A percentile compares a stretch with the other conserved stretches of the same genome.
phyloP scores from a whole-genome alignment of 2,888 invertebrate species.

The Candidula unifasciata region DNA sequence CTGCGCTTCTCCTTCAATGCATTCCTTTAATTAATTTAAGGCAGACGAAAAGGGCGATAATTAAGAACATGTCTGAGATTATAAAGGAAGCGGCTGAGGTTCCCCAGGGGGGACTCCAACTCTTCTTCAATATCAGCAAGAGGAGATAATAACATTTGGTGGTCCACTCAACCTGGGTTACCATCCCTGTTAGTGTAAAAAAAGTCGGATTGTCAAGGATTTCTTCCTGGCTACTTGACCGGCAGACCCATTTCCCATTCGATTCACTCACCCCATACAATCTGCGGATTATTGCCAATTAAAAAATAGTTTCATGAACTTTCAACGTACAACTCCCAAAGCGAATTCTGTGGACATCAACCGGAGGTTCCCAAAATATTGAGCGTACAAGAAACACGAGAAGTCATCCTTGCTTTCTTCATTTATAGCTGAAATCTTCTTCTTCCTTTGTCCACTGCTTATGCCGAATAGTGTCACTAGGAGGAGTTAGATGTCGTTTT shows the following conservation, averaged over 20 bases:
- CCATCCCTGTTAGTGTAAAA: neutral
- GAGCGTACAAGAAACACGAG: no score
- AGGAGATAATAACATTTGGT: slow-evolving; percentile 38
- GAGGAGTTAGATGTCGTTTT: no score
- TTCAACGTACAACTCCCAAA: no score
- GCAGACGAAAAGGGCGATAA: slow-evolving; percentile 16
- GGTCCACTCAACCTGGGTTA: slow-evolving; percentile 4
- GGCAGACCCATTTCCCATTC: neutral
- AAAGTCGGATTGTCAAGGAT: neutral
- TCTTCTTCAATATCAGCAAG: slow-evolving; percentile 2
- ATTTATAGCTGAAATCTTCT: no score
- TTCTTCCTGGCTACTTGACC: neutral
- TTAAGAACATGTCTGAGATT: slow-evolving; percentile 39
- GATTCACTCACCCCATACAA: neutral
- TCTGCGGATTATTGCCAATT: no score
- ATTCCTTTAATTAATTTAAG: slow-evolving; percentile 37
- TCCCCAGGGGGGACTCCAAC: neutral
- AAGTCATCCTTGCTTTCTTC: no score
- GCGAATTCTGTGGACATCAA: no score
- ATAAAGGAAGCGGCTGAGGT: neutral
- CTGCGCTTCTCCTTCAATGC: neutral
- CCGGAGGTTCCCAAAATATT: no score
- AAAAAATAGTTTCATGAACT: no score
- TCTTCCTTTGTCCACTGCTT: no score
- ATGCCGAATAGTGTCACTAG: no score